Conservation (phyloP, 2,888 invertebrate species). For the Seira musarum region DNA sequence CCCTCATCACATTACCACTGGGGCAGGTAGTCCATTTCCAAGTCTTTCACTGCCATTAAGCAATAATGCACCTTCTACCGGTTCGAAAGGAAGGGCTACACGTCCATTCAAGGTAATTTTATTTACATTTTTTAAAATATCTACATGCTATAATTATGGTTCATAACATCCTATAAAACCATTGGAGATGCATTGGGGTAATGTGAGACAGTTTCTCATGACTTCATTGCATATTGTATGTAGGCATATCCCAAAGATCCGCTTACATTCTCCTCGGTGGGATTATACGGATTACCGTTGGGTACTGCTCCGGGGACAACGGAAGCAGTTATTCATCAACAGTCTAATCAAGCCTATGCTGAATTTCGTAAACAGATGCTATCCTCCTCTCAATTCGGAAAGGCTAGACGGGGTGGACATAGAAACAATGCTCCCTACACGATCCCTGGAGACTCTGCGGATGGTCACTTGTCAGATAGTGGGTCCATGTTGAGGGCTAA, state of each 20-base stretch:
- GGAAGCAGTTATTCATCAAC: constrained; percentile 75
- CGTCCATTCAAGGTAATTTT: constrained; percentile 67
- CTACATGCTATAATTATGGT: neutral
- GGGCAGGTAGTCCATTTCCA: constrained; percentile 55
- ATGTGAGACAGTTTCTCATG: constrained; percentile 4
- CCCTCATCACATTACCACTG: constrained; percentile 48
- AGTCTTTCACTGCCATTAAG: constrained; percentile 47
- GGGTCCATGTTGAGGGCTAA: constrained; percentile 57
- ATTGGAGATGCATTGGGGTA: constrained; percentile 29
- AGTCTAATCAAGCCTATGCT: constrained; percentile 80
- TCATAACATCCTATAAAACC: neutral
- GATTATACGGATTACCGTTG: constrained; percentile 71
- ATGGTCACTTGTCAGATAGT: constrained; percentile 29
- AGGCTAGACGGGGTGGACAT: constrained; percentile 70
- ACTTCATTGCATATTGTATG: constrained; percentile 1
- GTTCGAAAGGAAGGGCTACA: constrained; percentile 60
- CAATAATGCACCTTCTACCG: constrained; percentile 28
- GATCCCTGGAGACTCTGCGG: constrained; percentile 26
- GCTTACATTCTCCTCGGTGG: constrained; percentile 75
- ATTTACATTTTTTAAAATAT: neutral
- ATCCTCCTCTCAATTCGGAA: constrained; percentile 79
- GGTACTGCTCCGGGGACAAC: constrained; percentile 68
- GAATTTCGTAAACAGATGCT: constrained; percentile 82
- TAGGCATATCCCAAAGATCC: constrained; percentile 83
- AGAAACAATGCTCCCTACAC: constrained; percentile 44